phyloP scores from a whole-genome alignment of 1,140 invertebrate genomes.

The Mycetomoellerius zeteki region DNA sequence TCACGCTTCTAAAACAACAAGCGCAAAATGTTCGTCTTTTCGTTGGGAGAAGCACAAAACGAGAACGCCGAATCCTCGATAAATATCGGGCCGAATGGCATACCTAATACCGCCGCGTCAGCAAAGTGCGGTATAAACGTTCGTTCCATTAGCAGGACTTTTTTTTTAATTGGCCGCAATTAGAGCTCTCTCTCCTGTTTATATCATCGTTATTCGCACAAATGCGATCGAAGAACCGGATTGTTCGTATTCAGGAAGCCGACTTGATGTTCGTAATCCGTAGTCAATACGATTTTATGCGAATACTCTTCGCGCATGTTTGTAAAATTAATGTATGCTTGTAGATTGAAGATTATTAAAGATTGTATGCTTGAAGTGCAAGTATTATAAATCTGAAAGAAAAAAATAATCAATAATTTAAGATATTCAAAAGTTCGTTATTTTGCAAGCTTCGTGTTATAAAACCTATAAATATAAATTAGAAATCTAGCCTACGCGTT shows the following conservation, averaged over 20 bases:
- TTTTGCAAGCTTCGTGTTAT: not conserved
- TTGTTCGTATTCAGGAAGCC: slow-evolving; percentile 25
- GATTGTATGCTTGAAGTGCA: not conserved
- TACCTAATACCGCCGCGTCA: slow-evolving; percentile 57
- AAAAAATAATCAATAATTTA: not conserved
- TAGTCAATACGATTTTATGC: not conserved
- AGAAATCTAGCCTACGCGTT: not conserved
- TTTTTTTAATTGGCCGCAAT: slow-evolving; percentile 63
- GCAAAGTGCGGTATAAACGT: slow-evolving; percentile 63
- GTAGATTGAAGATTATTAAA: not conserved
- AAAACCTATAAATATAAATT: not conserved
- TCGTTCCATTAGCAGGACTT: slow-evolving; percentile 54
- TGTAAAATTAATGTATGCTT: not conserved
- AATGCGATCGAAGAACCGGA: slow-evolving; percentile 20
- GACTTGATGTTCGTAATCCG: not conserved
- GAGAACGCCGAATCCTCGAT: slow-evolving; percentile 44
- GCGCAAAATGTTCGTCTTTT: slow-evolving; percentile 16
- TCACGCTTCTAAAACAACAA: slow-evolving; percentile 61
- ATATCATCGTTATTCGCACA: slow-evolving; percentile 29
- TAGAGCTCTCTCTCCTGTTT: slow-evolving; percentile 35
- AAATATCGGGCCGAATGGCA: slow-evolving; percentile 58
- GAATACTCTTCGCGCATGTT: not conserved
- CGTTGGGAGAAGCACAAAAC: slow-evolving; percentile 39
- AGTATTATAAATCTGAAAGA: not conserved
- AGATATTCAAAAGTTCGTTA: not conserved